phyloP scores from a whole-genome alignment of 2,113 vertebrate species.

The Baryphthengus martii region DNA sequence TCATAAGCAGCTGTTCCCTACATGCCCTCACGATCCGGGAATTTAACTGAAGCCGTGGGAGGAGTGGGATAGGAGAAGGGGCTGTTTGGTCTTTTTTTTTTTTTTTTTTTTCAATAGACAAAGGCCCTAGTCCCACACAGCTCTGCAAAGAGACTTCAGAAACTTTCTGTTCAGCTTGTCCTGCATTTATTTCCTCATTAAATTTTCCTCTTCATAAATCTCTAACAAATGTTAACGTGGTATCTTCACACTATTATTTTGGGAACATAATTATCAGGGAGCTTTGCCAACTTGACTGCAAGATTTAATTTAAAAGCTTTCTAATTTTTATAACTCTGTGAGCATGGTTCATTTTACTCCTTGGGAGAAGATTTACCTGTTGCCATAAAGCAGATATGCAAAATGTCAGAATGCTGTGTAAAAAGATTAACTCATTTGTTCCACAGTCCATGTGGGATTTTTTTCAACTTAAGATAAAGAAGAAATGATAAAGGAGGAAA shows the following conservation, averaged over 20 bases:
- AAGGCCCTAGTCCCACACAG: neutral
- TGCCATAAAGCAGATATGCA: neutral
- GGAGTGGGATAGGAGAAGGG: slow-evolving; percentile 21
- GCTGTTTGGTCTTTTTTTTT: neutral
- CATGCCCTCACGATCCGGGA: slow-evolving; percentile 48
- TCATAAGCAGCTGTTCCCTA: slow-evolving; percentile 70
- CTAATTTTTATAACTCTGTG: neutral
- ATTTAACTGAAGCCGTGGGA: slow-evolving; percentile 27
- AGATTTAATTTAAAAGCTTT: neutral
- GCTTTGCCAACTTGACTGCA: neutral
- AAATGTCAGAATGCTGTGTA: neutral
- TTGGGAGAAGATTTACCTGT: neutral
- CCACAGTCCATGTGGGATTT: neutral
- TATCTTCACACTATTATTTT: rapidly evolving
- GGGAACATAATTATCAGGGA: neutral
- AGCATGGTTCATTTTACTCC: neutral
- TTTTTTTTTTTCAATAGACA: slow-evolving; percentile 29
- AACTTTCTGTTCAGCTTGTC: neutral
- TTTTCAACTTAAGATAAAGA: neutral
- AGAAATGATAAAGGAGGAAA: neutral
- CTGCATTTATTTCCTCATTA: neutral
- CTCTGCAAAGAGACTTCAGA: neutral
- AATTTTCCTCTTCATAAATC: neutral
- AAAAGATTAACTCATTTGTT: neutral
- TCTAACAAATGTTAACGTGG: neutral